Conservation (phyloP, 1,140 invertebrate genomes). For the Eupristina koningsbergeri region DNA sequence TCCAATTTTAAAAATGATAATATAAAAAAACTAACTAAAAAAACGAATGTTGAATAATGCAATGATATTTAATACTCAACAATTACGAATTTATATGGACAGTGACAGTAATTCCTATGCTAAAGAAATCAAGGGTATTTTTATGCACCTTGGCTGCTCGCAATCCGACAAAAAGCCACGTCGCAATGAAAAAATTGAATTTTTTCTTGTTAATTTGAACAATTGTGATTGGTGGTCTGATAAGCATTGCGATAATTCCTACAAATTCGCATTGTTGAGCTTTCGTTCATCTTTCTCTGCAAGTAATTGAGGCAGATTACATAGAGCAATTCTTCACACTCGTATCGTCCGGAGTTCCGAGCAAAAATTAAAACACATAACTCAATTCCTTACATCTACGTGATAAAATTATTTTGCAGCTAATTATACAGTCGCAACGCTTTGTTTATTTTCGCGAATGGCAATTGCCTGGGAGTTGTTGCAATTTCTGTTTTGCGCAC, state of each 20-base stretch:
- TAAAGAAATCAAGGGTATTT: too few species aligned
- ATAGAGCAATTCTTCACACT: not conserved
- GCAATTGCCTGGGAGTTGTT: not conserved
- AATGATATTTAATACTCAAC: too few species aligned
- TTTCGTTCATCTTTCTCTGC: not conserved
- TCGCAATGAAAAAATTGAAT: not conserved
- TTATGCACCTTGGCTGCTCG: too few species aligned
- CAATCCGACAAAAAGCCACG: not conserved
- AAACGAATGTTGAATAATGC: too few species aligned
- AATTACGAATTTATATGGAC: too few species aligned
- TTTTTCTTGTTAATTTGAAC: not conserved
- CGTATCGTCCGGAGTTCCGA: not conserved
- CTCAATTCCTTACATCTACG: not conserved
- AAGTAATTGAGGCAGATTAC: not conserved
- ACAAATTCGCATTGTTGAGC: too few species aligned
- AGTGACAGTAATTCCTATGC: too few species aligned
- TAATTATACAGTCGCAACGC: too few species aligned
- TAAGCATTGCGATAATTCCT: not conserved
- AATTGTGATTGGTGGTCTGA: not conserved
- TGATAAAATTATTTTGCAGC: not conserved
- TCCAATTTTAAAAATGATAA: too few species aligned
- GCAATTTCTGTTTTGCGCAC: not conserved
- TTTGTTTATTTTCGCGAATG: not conserved
- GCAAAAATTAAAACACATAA: not conserved
- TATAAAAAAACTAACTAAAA: too few species aligned